Evolutionary conservation across 2,113 vertebrate species (phyloP), one percentile per base, ranked within the genome.

Genomic region (Elephas maximus): DNA sequence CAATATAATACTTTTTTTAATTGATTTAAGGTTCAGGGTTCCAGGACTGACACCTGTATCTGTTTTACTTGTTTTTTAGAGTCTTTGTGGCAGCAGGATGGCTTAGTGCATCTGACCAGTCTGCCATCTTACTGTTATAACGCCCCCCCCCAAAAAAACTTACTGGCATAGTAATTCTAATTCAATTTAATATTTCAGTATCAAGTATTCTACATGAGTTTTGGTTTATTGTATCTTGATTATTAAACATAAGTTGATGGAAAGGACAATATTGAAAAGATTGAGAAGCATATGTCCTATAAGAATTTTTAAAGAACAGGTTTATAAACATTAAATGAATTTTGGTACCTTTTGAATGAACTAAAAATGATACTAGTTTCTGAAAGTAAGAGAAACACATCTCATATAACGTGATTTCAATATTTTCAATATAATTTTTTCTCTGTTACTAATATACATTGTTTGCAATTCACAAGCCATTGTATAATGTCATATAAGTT

Each of bases 401-500:
- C 57, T 93, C 63, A 33, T 77, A 9, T 90, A 96, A 77, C 60
- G 78, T 95, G 76, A 71, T 96, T 97, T 97, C 57, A 87, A 62
- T 83, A 83, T 94, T 95, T 53, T 53, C 51, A 53, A 53, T 53
- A 53, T 53, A 9, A 51, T 96, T 97, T 94, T 84, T 92, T 74
- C 77, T 94, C 51, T 90, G 37, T 94, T 97, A 71, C 82, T 89
- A 93, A 84, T 97, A 96, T 85, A 71, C 26, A 0, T 87, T 96
- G 87, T 88, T 91, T 94, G 83, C 0, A 62, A n/a, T 86, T 97
- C 94, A 93, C 45, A 93, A 92, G 37, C 90, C 74, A 96, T 97
- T 97, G 92, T 89, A 93, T 97, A 94, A 93, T 89, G 77, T 21
- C 82, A 84, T 97, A 94, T 89, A 97, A 95, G 96, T 97, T 97